Evolutionary conservation across 1,140 invertebrate genomes (phyloP), one percentile per base, ranked within the genome.

Genomic region (Drosophila serrata): DNA sequence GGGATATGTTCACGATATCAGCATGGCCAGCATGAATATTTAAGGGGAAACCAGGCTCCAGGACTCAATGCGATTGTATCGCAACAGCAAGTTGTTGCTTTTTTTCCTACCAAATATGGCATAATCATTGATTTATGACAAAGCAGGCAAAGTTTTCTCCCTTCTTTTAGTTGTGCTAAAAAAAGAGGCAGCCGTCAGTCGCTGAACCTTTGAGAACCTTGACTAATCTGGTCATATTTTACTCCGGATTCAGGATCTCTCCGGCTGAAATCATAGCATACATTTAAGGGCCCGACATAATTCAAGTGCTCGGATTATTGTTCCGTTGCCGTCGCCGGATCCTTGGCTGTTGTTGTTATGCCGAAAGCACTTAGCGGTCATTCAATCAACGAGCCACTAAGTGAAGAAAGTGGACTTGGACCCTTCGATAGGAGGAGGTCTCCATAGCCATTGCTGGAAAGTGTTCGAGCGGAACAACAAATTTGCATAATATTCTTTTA

Each of bases 401-500:
- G 68, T 39, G 68, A 46, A 40, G 62, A 35, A 48, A 56, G 64
- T 29, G 48, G 62, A 69, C 56, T 17, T 35, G 49, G 75, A 60
- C 49, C 27, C 58, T 42, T 56, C 56, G 24, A 59, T 27, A 22
- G 49, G 29, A 7, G 29, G 48, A 31, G 49, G 17, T 11, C 8
- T 15, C 42, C 64, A n/a, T n/a, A n/a, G 12, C 42, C 81, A 73
- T 62, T 70, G 67, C 67, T 75, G 57, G 63, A 86, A 87, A 86
- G 82, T 87, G 82, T 87, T 74, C 82, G 73, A 87, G 82, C 82
- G 79, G 53, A 86, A 69, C 79, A 81, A 65, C 57, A 79, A 81
- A 86, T 86, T 87, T 88, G 75, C 82, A 87, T 87, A 87, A 87
- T 87, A 75, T 79, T 75, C 82, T 70, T 79, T 87, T 79, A 70